Evolutionary conservation across 2,888 invertebrate genomes (phyloP).

Genomic region (Entomobrya proxima): DNA sequence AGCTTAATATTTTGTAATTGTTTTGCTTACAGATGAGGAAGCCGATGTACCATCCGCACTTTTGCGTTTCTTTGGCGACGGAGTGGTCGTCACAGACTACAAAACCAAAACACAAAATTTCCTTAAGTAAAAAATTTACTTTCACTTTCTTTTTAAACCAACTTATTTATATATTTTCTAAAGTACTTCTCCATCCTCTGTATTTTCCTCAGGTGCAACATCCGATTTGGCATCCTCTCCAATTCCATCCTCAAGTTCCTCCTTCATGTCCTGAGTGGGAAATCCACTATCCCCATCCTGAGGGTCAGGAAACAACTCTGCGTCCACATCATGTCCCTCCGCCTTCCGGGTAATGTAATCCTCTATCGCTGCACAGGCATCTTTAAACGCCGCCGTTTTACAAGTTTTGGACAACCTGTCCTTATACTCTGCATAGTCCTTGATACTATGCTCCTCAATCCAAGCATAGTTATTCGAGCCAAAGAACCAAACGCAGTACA

Average conservation of each 20-base stretch:
- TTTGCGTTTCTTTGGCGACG: constrained; percentile 55
- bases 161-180: too few relatives aligned
- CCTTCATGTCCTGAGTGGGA: constrained; percentile 19
- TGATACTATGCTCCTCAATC: constrained; percentile 90
- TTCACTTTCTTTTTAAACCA: too few relatives aligned
- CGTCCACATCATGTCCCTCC: constrained; percentile 69
- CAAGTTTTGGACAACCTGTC: constrained; percentile 86
- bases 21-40: constrained; percentile 24
- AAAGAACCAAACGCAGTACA: constrained; percentile 94
- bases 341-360: constrained; percentile 81
- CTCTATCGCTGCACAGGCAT: constrained; percentile 88
- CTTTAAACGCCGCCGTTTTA: constrained; percentile 86
- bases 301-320: constrained; percentile 41
- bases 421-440: constrained; percentile 88
- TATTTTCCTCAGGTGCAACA: too few relatives aligned
- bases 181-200: too few relatives aligned
- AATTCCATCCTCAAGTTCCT: not conserved
- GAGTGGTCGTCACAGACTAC: too few relatives aligned
- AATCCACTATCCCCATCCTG: not conserved
- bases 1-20: not conserved
- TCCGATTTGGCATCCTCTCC: constrained; percentile 14
- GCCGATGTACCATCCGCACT: constrained; percentile 35
- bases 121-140: too few relatives aligned
- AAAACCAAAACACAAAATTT: too few relatives aligned
- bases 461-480: constrained; percentile 95